Conservation (phyloP, 2,888 invertebrate species). For the Malthinus flaveolus region DNA sequence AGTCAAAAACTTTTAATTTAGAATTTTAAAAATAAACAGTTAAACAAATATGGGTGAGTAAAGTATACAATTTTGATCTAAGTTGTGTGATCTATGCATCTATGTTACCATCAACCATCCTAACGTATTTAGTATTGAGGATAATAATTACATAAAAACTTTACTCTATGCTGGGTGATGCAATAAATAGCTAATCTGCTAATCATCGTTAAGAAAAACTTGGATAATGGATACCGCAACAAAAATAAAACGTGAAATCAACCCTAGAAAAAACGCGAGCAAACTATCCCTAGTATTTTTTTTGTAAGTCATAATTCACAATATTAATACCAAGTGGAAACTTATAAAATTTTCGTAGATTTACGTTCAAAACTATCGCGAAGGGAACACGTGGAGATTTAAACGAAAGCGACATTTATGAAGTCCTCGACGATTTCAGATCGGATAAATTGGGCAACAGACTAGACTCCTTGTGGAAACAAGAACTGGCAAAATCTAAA, state of each 20-base stretch:
- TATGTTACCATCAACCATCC: too few relatives aligned
- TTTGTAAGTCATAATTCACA: constrained; percentile 22
- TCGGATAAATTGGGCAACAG: constrained; percentile 56
- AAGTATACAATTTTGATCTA: too few relatives aligned
- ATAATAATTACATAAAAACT: too few relatives aligned
- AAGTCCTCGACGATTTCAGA: constrained; percentile 58
- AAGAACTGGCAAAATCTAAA: constrained; percentile 27
- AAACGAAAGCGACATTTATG: constrained; percentile 63
- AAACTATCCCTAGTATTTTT: constrained; percentile 29
- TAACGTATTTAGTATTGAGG: too few relatives aligned
- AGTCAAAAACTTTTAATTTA: too few relatives aligned
- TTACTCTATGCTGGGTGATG: too few relatives aligned
- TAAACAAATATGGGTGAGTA: too few relatives aligned
- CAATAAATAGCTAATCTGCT: too few relatives aligned
- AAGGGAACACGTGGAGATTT: constrained; percentile 67
- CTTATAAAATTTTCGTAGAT: constrained; percentile 55
- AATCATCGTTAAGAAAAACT: too few relatives aligned
- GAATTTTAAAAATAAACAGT: too few relatives aligned
- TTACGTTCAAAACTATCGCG: constrained; percentile 68
- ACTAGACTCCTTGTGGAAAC: constrained; percentile 50
- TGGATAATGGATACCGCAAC: not conserved
- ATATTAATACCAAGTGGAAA: not conserved
- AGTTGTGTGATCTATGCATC: too few relatives aligned
- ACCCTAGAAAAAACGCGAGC: constrained; percentile 31
- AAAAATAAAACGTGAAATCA: constrained; percentile 11